These are phyloP conservation scores for Girardinus metallicus DNA, from an alignment of 2,797 vertebrate species.

Conservation along the genomic window DNA sequence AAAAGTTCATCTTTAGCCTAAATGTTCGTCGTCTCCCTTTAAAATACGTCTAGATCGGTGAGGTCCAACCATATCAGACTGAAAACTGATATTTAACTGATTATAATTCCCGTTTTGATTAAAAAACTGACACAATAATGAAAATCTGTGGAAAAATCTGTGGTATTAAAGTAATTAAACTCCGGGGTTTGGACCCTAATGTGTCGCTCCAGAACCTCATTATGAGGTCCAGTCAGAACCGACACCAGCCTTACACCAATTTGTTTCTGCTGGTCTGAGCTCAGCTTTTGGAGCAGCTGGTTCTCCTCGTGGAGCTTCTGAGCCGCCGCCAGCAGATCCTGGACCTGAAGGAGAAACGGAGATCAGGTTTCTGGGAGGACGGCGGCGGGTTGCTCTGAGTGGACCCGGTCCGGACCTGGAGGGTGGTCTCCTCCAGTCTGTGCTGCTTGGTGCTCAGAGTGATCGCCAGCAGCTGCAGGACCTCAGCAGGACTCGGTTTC, in stretches of 20 bases:
- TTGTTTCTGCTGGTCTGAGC: constrained; percentile 40
- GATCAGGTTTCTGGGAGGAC: not conserved
- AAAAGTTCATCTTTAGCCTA: not conserved
- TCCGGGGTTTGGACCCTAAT: not conserved
- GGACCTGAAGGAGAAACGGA: constrained; percentile 41
- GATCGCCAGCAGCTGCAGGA: constrained; percentile 47
- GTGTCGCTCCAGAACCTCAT: not conserved
- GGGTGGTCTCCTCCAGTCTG: constrained; percentile 42
- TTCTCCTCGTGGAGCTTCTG: constrained; percentile 54
- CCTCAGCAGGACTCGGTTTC: constrained; percentile 33
- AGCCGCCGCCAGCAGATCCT: constrained; percentile 34
- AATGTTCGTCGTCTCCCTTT: not conserved
- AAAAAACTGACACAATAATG: no score
- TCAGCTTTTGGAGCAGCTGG: constrained; percentile 31
- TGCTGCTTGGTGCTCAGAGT: constrained; percentile 22
- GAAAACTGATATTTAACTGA: no score
- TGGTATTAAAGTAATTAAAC: no score
- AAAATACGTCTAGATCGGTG: not conserved
- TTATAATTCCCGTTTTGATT: no score
- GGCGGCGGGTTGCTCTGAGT: not conserved
- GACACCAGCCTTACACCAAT: constrained; percentile 25
- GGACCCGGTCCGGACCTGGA: constrained; percentile 34
- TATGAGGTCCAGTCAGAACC: not conserved
- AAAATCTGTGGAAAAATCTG: no score
- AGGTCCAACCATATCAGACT: not conserved